Evolutionary conservation across 2,113 vertebrate species (phyloP).

Genomic region (Callochromis pleurospilus): DNA sequence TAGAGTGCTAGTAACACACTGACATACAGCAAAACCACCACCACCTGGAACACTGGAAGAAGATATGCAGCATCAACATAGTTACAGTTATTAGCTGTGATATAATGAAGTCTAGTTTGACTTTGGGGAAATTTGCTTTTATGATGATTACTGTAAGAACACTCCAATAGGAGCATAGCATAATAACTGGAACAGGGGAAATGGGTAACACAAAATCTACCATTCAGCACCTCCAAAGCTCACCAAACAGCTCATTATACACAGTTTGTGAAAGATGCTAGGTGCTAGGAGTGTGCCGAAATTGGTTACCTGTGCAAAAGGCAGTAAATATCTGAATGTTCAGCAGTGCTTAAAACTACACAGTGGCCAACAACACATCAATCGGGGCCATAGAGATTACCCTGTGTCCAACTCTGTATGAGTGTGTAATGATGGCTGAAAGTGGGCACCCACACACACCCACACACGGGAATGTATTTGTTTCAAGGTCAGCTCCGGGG

Average conservation of each 20-base stretch:
- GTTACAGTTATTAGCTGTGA: neutral
- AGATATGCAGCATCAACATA: neutral
- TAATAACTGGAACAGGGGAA: neutral
- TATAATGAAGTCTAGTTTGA: neutral
- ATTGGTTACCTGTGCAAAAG: neutral
- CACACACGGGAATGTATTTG: slow-evolving; percentile 9
- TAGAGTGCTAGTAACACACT: slow-evolving; percentile 83
- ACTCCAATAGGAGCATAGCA: neutral
- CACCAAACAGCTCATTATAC: neutral
- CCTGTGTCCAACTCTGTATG: neutral
- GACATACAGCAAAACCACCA: slow-evolving; percentile 81
- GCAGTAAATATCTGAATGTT: neutral
- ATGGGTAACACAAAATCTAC: neutral
- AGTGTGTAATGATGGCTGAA: neutral
- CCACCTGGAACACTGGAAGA: slow-evolving; percentile 81
- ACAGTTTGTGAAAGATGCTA: neutral
- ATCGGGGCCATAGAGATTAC: neutral
- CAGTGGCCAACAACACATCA: neutral
- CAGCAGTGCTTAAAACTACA: neutral
- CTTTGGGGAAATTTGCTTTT: neutral
- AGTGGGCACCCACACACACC: neutral
- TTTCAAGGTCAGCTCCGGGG: slow-evolving; percentile 60
- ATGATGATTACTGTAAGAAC: neutral
- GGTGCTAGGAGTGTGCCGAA: neutral
- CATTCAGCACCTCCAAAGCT: neutral